Evolutionary conservation across 2,797 vertebrate genomes (phyloP).

Genomic region (Ceyx erithaca): DNA sequence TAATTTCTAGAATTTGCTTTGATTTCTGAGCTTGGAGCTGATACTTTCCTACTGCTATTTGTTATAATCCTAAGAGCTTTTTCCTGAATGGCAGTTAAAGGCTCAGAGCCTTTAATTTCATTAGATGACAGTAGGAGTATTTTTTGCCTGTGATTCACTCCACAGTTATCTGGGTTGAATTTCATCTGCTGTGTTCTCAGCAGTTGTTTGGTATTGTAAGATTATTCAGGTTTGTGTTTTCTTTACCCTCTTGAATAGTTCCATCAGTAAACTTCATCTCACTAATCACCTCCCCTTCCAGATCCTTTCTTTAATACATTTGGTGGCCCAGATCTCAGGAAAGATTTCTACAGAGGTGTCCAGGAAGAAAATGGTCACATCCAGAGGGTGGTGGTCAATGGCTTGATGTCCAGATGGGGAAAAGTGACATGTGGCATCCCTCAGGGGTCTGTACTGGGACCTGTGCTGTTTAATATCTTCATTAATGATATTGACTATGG

Average conservation of each 20-base stretch:
- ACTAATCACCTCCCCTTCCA: background rate
- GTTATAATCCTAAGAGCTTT: conserved; percentile 5
- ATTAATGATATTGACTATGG: no score
- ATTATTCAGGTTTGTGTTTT: background rate
- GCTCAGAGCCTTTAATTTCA: conserved; percentile 20
- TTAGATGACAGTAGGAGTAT: background rate
- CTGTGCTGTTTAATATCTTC: no score
- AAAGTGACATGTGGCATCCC: no score
- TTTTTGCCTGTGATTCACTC: conserved; percentile 53
- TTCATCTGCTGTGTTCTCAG: background rate
- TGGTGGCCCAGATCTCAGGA: background rate
- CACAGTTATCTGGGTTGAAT: background rate
- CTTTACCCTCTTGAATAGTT: background rate
- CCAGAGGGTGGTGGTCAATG: no score
- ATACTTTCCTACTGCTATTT: conserved; percentile 11
- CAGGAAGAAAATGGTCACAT: background rate
- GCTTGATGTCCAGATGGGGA: no score
- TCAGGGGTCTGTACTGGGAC: no score
- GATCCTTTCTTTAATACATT: background rate
- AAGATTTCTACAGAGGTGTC: background rate
- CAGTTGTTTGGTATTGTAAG: background rate
- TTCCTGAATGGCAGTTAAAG: conserved; percentile 13
- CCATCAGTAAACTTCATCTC: background rate
- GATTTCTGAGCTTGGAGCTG: conserved; percentile 27
- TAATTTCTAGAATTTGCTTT: conserved; percentile 21